A percentile compares a stretch with the other conserved stretches of the same genome.
phyloP scores from a whole-genome alignment of 2,888 invertebrate genomes.

The Lypha dubia region DNA sequence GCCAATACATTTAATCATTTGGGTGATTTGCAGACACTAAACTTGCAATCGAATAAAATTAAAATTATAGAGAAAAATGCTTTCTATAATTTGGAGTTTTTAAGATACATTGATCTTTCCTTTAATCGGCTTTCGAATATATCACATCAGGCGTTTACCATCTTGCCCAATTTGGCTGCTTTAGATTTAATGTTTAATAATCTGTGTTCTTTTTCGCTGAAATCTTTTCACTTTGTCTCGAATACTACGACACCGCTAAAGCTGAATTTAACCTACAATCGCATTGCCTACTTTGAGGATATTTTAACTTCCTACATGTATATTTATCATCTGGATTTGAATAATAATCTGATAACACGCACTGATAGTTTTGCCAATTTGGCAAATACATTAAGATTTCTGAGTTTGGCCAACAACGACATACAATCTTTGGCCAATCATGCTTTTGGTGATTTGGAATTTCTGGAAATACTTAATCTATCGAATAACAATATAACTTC shows the following conservation, averaged over 20 bases:
- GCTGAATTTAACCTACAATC: constrained; percentile 90
- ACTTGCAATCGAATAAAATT: constrained; percentile 91
- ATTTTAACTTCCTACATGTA: constrained; percentile 84
- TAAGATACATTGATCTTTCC: constrained; percentile 92
- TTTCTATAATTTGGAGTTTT: constrained; percentile 90
- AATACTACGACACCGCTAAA: constrained; percentile 87
- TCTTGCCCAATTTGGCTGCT: constrained; percentile 89
- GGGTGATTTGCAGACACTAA: constrained; percentile 89
- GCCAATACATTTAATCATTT: constrained; percentile 89
- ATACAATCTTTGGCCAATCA: constrained; percentile 88
- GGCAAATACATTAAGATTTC: constrained; percentile 86
- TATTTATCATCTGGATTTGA: constrained; percentile 88
- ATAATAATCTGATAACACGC: constrained; percentile 87
- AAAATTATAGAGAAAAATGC: constrained; percentile 88
- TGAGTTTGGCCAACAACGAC: constrained; percentile 90
- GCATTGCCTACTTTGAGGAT: constrained; percentile 80
- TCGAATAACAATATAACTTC: constrained; percentile 89
- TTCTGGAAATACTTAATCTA: constrained; percentile 89
- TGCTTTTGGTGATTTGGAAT: constrained; percentile 88
- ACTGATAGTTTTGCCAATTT: constrained; percentile 88
- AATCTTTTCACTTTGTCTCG: constrained; percentile 88
- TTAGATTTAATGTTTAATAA: constrained; percentile 92
- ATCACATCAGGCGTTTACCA: constrained; percentile 89
- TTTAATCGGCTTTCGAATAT: constrained; percentile 91
- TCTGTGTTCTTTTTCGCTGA: constrained; percentile 87